A percentile compares a stretch with the other conserved stretches of the same genome.
phyloP scores from a whole-genome alignment of 2,113 vertebrate species.

The Mus spicilegus region DNA sequence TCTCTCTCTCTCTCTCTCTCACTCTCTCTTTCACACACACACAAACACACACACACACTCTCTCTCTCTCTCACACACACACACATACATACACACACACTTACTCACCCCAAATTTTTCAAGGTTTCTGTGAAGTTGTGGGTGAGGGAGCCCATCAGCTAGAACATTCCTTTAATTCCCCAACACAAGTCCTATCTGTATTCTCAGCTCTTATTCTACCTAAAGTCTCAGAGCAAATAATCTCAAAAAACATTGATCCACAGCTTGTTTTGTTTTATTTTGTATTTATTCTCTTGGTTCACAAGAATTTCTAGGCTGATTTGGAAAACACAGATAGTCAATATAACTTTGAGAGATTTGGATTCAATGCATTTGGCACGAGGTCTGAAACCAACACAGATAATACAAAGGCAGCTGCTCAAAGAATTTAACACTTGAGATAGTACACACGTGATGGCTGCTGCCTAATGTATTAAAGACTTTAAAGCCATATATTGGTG shows the following conservation, averaged over 20 bases:
- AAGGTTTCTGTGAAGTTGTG: not conserved
- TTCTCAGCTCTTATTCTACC: not conserved
- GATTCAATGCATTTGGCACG: not conserved
- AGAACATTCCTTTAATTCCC: not conserved
- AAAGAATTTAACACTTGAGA: slow-evolving; percentile 16
- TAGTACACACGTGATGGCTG: not conserved
- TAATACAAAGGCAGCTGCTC: not conserved
- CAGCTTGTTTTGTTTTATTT: not conserved
- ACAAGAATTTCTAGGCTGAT: not conserved
- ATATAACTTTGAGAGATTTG: not conserved
- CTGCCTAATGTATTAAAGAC: not conserved
- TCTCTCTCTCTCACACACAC: too few species aligned
- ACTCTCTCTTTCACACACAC: not conserved
- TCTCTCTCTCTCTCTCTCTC: too few species aligned
- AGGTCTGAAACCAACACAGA: not conserved
- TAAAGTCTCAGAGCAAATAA: not conserved
- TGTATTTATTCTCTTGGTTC: not conserved
- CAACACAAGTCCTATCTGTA: not conserved
- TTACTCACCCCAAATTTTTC: not conserved
- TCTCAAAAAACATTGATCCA: not conserved
- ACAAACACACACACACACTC: not conserved
- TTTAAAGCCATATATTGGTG: not conserved
- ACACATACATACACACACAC: not conserved
- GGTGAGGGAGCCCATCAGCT: not conserved
- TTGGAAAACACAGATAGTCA: slow-evolving; percentile 24